These are phyloP conservation scores for Drosophila nasuta DNA, from an alignment of 1,140 invertebrate species.

Conservation along the genomic window DNA sequence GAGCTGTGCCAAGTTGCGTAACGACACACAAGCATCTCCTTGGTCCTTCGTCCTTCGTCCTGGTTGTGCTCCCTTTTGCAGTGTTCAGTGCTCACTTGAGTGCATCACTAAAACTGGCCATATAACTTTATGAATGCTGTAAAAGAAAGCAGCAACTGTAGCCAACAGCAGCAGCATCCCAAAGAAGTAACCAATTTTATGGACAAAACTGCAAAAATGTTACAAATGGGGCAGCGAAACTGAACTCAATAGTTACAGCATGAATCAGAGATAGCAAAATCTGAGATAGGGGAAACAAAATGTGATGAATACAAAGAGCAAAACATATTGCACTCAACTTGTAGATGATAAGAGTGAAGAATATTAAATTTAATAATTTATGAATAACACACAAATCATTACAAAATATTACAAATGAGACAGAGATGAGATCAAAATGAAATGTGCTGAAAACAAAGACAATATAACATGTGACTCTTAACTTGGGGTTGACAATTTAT, in stretches of 20 bases:
- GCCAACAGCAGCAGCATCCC: background rate
- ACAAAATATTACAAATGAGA: too few relatives aligned
- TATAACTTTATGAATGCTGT: slow-evolving; percentile 54
- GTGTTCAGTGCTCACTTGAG: slow-evolving; percentile 18
- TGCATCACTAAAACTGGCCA: slow-evolving; percentile 40
- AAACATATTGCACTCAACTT: background rate
- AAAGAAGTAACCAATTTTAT: slow-evolving; percentile 25
- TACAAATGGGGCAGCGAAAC: slow-evolving; percentile 10
- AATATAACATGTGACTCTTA: too few relatives aligned
- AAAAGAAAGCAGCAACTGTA: slow-evolving; percentile 18
- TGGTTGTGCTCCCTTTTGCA: background rate
- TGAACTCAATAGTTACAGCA: slow-evolving; percentile 2
- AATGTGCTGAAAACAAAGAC: too few relatives aligned
- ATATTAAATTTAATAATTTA: too few relatives aligned
- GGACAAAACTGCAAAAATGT: slow-evolving; percentile 14
- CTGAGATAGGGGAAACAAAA: background rate
- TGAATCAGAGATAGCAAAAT: background rate
- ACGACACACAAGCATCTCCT: background rate
- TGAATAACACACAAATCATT: too few relatives aligned
- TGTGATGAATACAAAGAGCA: background rate
- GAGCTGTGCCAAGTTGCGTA: background rate
- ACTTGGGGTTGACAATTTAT: too few relatives aligned
- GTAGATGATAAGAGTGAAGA: background rate
- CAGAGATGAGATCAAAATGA: too few relatives aligned
- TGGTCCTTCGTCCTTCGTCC: background rate